Evolutionary conservation across 2,888 invertebrate species (phyloP), one percentile per base, ranked within the genome.

Genomic region (Pammene fasciana): DNA sequence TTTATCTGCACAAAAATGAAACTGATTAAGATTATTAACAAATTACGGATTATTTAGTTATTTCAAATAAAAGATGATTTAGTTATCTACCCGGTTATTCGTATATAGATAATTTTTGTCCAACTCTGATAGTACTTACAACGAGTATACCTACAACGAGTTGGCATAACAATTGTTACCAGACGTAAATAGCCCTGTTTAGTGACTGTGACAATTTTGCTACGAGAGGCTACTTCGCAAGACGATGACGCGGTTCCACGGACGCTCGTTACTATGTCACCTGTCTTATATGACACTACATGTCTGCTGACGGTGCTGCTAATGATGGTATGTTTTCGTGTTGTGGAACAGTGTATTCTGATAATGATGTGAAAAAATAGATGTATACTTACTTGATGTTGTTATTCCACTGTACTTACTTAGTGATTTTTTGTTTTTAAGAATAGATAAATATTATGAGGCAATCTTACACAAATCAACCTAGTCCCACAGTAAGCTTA

Each of bases 201-300:
- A 26, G 26, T 1, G 26, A 26, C 26, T 86, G 86, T 89, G 87
- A 86, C 90, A 90, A 88, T 89, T 88, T 86, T 82, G 83, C 82
- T 76, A 76, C 76, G 76, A 89, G 88, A 88, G 91, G 86, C 87
- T 87, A 86, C 86, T 86, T 80, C 80, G 83, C 85, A 81, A 82
- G 82, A 82, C 87, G 86, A 88, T 89, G 91, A 89, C 83, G 86
- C 80, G 84, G 83, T 85, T 65, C 52, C 38, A 38, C 57, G 84
- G 82, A 83, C 84, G 87, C 92, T 92, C 89, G 92, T 92, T 92
- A 92, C 87, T 86, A 89, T 88, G 87, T 85, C 86, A 81, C 83
- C 85, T 84, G 87, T 87, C 86, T 82, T 83, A 79, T 77, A 79
- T 77, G 78, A 79, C 80, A 76, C 77, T 76, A 78, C 79, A 78